phyloP scores from a whole-genome alignment of 2,113 vertebrate genomes.

The Origma solitaria region DNA sequence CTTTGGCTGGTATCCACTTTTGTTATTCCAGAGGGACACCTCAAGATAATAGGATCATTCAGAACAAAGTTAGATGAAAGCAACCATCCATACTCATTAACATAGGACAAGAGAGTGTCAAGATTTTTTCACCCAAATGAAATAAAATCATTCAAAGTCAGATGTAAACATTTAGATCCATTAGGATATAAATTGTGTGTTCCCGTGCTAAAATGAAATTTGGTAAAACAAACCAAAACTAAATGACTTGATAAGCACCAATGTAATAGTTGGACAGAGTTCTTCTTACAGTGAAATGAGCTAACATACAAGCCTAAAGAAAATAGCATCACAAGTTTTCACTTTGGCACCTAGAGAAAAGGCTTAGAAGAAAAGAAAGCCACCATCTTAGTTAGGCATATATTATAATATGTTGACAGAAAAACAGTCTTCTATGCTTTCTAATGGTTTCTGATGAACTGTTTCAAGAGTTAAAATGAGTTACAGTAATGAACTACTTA shows the following conservation, averaged over 20 bases:
- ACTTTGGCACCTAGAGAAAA: neutral
- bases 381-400: neutral
- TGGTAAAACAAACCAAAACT: neutral
- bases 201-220: neutral
- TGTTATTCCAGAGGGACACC: neutral
- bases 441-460: constrained; percentile 22
- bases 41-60: neutral
- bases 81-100: neutral
- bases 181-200: neutral
- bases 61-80: neutral
- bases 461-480: constrained; percentile 2
- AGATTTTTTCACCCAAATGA: neutral
- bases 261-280: neutral
- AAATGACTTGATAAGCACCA: neutral
- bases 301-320: constrained; percentile 4
- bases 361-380: neutral
- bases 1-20: neutral
- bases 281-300: neutral
- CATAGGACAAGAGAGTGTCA: neutral
- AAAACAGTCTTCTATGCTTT: neutral
- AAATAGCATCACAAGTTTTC: constrained; percentile 5
- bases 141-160: neutral
- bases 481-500: neutral
- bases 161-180: neutral
- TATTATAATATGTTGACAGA: neutral